These are phyloP conservation scores for Hemicrepidius hirtus DNA, from an alignment of 2,888 invertebrate genomes.

Conservation along the genomic window DNA sequence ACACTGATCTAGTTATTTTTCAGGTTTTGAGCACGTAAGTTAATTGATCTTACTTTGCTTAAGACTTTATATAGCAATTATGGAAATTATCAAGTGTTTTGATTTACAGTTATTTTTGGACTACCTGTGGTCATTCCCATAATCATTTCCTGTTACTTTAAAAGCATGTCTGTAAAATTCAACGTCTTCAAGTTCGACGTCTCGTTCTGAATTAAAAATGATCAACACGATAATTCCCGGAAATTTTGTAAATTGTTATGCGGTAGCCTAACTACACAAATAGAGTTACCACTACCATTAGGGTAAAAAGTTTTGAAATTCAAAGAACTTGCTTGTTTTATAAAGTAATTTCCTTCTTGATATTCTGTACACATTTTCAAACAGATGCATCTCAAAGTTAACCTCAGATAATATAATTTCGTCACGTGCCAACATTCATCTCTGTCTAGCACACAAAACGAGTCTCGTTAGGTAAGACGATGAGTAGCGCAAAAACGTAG, in stretches of 20 bases:
- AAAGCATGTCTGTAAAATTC: constrained; percentile 28
- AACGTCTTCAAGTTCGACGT: constrained; percentile 21
- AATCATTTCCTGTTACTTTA: constrained; percentile 30
- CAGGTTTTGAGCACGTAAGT: not conserved
- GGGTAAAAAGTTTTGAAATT: constrained; percentile 41
- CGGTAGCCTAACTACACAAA: constrained; percentile 39
- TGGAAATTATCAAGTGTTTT: constrained; percentile 13
- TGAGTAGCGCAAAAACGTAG: constrained; percentile 35
- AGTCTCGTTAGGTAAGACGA: constrained; percentile 34
- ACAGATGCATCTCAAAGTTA: constrained; percentile 55
- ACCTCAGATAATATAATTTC: constrained; percentile 50
- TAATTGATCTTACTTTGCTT: constrained; percentile 14
- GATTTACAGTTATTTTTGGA: constrained; percentile 20
- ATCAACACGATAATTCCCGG: constrained; percentile 28
- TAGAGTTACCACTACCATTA: constrained; percentile 45
- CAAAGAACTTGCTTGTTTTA: constrained; percentile 48
- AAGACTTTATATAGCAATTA: too few relatives aligned
- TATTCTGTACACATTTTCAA: constrained; percentile 52
- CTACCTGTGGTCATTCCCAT: constrained; percentile 29
- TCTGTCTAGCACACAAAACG: constrained; percentile 46
- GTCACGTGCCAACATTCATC: constrained; percentile 49
- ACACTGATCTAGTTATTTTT: not conserved
- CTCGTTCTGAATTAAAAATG: constrained; percentile 39
- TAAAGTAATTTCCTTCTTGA: constrained; percentile 52
- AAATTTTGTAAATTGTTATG: constrained; percentile 45